Evolutionary conservation across 2,888 invertebrate genomes (phyloP).

Genomic region (Sesia bembeciformis): DNA sequence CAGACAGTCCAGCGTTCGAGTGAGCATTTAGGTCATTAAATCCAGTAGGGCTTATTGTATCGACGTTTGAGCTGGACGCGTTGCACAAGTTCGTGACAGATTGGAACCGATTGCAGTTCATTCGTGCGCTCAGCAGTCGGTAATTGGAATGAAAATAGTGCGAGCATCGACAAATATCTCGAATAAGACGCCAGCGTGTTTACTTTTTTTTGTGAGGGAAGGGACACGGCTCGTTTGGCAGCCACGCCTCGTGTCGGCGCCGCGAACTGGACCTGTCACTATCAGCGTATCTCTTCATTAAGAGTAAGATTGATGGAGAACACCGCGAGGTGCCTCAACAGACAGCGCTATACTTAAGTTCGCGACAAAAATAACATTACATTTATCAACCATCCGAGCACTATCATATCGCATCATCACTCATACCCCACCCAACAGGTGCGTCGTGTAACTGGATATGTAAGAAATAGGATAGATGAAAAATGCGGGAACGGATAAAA

Average conservation of each 20-base stretch:
- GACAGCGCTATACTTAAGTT: constrained; percentile 10
- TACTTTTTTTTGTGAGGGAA: constrained; percentile 15
- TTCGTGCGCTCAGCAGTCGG: constrained; percentile 48
- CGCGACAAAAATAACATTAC: constrained; percentile 27
- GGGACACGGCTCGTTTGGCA: constrained; percentile 37
- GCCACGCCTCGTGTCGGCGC: constrained; percentile 28
- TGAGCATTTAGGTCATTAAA: background rate
- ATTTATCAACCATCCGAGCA: background rate
- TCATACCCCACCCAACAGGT: constrained; percentile 30
- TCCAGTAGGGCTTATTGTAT: constrained; percentile 19
- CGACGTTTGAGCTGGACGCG: constrained; percentile 19
- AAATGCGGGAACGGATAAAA: constrained; percentile 37
- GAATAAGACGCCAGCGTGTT: constrained; percentile 17
- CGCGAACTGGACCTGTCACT: constrained; percentile 21
- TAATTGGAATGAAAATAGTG: constrained; percentile 53
- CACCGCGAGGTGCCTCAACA: constrained; percentile 14
- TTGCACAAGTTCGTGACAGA: constrained; percentile 21
- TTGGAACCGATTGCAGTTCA: constrained; percentile 36
- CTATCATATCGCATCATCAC: constrained; percentile 3
- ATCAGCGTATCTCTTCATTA: constrained; percentile 41
- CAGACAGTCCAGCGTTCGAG: no score
- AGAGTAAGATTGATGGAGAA: constrained; percentile 33
- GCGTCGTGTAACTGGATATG: constrained; percentile 33
- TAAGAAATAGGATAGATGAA: constrained; percentile 29
- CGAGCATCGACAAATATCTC: constrained; percentile 36